A percentile compares a stretch with the other conserved stretches of the same genome.
phyloP scores from a whole-genome alignment of 2,797 vertebrate genomes.

The Parauchenoglanis ngamensis region DNA sequence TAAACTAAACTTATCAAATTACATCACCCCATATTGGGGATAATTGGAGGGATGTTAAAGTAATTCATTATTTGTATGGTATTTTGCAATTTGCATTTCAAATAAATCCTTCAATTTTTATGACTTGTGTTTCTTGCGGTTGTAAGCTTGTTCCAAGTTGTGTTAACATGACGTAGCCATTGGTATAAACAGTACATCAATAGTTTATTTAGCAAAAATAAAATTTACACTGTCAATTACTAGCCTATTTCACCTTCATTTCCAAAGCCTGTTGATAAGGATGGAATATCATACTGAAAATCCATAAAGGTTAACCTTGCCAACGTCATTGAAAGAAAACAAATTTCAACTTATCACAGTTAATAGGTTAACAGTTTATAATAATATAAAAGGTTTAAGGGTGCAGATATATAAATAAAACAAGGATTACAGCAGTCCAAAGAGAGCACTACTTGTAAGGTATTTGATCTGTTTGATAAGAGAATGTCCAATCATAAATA shows the following conservation, averaged over 20 bases:
- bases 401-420: constrained; percentile 1
- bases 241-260: too few species aligned
- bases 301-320: too few species aligned
- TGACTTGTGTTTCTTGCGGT: constrained; percentile 49
- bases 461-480: constrained; percentile 7
- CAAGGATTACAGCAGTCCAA: constrained; percentile 19
- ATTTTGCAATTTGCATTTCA: constrained; percentile 69
- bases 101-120: constrained; percentile 67
- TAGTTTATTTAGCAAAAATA: constrained; percentile 71
- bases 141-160: neutral
- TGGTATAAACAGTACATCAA: constrained; percentile 59
- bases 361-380: constrained; percentile 21
- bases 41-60: constrained; percentile 61
- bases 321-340: too few species aligned
- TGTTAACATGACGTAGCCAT: neutral
- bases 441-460: constrained; percentile 45
- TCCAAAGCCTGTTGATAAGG: neutral
- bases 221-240: neutral
- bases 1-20: constrained; percentile 67
- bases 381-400: constrained; percentile 20
- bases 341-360: constrained; percentile 34
- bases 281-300: too few species aligned
- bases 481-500: neutral
- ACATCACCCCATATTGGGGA: constrained; percentile 84
- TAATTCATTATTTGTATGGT: constrained; percentile 68